Base-by-base conservation (phyloP, 2,888 invertebrate species). In the Aromia moschata region DNA sequence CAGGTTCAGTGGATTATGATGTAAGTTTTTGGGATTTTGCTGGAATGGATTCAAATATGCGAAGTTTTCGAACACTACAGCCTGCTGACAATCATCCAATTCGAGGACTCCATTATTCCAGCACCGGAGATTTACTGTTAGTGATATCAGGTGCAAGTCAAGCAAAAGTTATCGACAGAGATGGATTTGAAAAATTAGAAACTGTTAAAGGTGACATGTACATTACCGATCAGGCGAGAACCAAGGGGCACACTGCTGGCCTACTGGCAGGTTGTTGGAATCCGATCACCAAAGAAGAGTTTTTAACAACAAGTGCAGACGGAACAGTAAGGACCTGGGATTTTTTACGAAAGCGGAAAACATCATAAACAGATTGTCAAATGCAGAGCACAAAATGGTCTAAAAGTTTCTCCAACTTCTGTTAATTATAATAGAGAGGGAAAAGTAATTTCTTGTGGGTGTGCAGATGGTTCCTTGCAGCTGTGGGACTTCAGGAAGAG, bases 21-120 rank as follows among this genome's bases (percentile, higher is more conserved):
- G 92, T 99, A 1, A 92, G 92, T 51, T 93, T 99, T 71, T 99
- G 96, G 96, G 99, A 99, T 78, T 99, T 99, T 83, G 94, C 96
- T 62, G 98, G 98, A 2, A 98, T 99, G 97, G 97, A 98, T 78
- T 88, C 93, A 0, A 88, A 92, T 0, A 86, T 96, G 84, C 88
- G 92, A 49, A 93, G 96, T 44, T 99, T 98, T 79, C 87, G 98
- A 15, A 92, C 92, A 0, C 83, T 97, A n/a, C 92, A 93, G 67
- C 98, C 98, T 0, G 96, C 96, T 76, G 98, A 98, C 80, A 93
- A 92, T 77, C 96, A 99, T 80, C 95, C 96, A 0, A 96, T 99
- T 59, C 90, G 91, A 65, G 88, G 90, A 36, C 79, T 96, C 0
- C 92, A 96, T 71, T 99, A 97, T 80, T 97, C 96, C 0, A 88